Percentiles rank a stretch among this genome's conserved stretches.
Conservation (phyloP, 2,113 vertebrate genomes). For the Phocoena phocoena region DNA sequence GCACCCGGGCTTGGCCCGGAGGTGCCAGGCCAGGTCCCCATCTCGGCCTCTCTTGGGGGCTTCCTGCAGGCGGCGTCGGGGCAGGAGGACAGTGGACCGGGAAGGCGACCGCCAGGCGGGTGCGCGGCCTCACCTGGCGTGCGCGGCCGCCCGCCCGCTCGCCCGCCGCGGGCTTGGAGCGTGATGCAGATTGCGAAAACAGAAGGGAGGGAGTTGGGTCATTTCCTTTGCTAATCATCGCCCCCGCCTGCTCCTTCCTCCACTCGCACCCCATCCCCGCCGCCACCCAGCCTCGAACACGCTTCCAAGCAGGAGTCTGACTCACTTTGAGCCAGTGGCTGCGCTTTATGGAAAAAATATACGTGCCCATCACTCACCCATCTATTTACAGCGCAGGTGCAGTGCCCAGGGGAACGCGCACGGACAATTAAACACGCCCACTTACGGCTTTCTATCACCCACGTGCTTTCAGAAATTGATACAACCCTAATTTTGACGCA, state of each 20-base stretch:
- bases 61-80: background rate
- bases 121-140: background rate
- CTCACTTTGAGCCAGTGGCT: background rate
- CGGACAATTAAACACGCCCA: conserved; percentile 33
- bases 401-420: background rate
- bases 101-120: background rate
- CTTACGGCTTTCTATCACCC: background rate
- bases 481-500: background rate
- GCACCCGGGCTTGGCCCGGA: background rate
- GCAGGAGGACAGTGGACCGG: background rate
- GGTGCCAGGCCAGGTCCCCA: background rate
- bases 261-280: background rate
- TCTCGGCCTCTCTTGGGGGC: background rate
- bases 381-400: background rate
- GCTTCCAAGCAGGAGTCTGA: background rate
- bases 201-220: conserved; percentile 29
- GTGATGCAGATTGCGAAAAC: background rate
- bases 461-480: background rate
- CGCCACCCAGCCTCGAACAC: background rate
- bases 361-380: background rate
- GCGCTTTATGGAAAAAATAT: background rate
- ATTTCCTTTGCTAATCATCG: conserved; percentile 20
- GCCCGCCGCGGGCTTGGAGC: background rate
- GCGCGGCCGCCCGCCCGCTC: background rate
- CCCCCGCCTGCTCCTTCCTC: background rate